A percentile compares a stretch with the other conserved stretches of the same genome.
phyloP scores from a whole-genome alignment of 2,113 vertebrate species.

The Ctenodactylus gundi region DNA sequence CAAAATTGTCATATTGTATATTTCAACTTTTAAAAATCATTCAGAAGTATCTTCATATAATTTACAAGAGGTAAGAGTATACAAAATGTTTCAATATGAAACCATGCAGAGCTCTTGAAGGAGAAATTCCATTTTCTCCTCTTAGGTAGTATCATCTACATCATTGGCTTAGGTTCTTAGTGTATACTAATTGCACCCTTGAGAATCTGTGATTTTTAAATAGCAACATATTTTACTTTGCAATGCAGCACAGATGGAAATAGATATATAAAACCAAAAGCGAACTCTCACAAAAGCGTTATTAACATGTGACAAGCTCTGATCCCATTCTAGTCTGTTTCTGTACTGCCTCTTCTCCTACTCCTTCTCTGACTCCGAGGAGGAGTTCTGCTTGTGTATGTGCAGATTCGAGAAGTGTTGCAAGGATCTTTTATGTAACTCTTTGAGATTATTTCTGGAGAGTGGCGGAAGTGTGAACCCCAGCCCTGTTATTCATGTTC shows the following conservation, averaged over 20 bases:
- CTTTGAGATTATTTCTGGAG: constrained; percentile 13
- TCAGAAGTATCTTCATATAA: neutral
- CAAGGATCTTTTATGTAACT: neutral
- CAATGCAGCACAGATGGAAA: too few relatives aligned
- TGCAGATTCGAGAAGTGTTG: neutral
- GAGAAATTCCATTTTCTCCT: neutral
- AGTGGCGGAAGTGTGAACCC: neutral
- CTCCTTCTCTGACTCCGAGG: neutral
- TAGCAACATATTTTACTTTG: too few relatives aligned
- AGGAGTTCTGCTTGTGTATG: neutral
- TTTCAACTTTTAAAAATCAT: neutral
- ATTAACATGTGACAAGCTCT: too few relatives aligned
- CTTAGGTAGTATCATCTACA: neutral
- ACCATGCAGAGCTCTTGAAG: neutral
- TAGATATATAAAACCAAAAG: too few relatives aligned
- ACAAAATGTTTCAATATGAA: neutral
- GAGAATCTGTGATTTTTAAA: neutral
- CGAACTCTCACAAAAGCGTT: too few relatives aligned
- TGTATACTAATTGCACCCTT: neutral
- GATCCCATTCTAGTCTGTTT: too few relatives aligned
- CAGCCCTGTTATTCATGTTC: neutral
- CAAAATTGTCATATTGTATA: neutral
- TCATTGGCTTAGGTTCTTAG: constrained; percentile 31
- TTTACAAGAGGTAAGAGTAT: neutral
- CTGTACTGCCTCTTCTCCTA: too few relatives aligned